Base-by-base conservation (phyloP, 2,888 invertebrate species). In the Pseudolycoriella hygida region DNA sequence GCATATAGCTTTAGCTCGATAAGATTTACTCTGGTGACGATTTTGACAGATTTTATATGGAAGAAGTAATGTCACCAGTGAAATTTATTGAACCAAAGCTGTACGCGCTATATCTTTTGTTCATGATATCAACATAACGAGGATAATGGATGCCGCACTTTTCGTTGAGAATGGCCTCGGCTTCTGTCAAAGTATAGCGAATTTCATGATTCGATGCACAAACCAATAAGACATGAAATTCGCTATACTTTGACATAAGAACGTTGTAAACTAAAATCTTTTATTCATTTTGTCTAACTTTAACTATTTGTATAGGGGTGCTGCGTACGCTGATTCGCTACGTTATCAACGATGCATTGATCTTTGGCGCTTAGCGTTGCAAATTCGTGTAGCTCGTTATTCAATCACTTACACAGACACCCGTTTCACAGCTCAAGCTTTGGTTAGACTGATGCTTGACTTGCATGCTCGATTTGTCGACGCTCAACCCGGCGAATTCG, bases 301-400 rank as follows among this genome's bases (percentile, higher is more conserved):
- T 40, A n/a, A 17, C n/a, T n/a, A n/a, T n/a, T n/a, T n/a, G n/a
- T n/a, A 14, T 18, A 44, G 76, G 50, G 83, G 82, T 45, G 81
- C 82, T 2, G 72, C 78, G 1, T 80, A 79, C 62, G 80, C 78
- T 4, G 81, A 82, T 59, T 73, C 77, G 19, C 64, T 76, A 57
- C 73, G 78, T 46, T 82, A 85, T 63, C 85, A 86, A 62, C 73
- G 81, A 50, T 89, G 90, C 66, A 79, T 88, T 50, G 85, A 87
- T 61, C 70, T 92, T 46, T 93, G 92, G 92, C 71, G 74, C 48
- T 76, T 87, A 64, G 82, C 85, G 44, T 70, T 90, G 46, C 77
- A 83, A 61, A 73, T 89, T 50, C 74, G 89, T 51, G 77, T 88
- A 14, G 72, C 75, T 55, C 80, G 79, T 60, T 84, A 85, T 67